These are phyloP conservation scores for Chloroceryle inda DNA, from an alignment of 2,797 vertebrate genomes.

Conservation along the genomic window DNA sequence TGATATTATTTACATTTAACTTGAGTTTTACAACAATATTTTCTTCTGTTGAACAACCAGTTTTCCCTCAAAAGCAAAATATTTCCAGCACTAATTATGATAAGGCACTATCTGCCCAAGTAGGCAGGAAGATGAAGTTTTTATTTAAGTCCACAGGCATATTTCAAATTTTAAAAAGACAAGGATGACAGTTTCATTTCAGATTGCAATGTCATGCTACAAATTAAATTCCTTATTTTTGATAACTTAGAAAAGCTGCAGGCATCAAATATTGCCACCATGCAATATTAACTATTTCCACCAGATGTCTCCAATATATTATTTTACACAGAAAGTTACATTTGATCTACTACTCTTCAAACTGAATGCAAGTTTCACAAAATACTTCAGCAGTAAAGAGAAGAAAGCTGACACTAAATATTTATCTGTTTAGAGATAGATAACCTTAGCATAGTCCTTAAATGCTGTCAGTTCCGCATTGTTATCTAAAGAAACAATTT, in stretches of 20 bases:
- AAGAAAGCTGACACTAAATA: background rate
- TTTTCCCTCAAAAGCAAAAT: background rate
- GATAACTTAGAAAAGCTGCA: background rate
- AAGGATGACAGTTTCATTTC: background rate
- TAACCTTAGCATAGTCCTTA: background rate
- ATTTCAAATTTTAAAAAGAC: background rate
- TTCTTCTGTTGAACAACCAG: background rate
- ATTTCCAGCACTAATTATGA: background rate
- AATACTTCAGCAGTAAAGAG: background rate
- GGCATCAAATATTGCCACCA: background rate
- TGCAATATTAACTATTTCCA: conserved; percentile 72
- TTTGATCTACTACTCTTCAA: background rate
- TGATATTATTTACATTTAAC: background rate
- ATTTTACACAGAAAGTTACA: conserved; percentile 27
- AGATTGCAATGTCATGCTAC: background rate
- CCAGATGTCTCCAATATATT: conserved; percentile 79
- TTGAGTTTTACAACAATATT: background rate
- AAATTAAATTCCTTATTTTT: background rate
- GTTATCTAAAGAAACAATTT: background rate
- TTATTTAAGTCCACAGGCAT: rapidly evolving
- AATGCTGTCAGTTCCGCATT: background rate
- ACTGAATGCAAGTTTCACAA: background rate
- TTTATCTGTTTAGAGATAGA: background rate
- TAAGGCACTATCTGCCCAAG: background rate
- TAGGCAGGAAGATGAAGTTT: background rate